phyloP scores from a whole-genome alignment of 2,113 vertebrate species.

The Spea bombifrons region DNA sequence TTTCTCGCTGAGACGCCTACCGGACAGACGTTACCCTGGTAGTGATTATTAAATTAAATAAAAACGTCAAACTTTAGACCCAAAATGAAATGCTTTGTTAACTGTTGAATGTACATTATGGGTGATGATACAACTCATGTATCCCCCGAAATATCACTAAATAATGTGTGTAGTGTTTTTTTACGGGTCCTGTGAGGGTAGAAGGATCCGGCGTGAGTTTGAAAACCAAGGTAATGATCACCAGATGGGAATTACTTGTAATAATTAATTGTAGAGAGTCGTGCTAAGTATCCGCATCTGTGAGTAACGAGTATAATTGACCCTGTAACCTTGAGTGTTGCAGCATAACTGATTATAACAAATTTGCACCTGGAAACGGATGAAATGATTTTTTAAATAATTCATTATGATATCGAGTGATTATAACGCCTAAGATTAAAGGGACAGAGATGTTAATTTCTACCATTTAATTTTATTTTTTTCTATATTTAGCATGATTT shows the following conservation, averaged over 20 bases:
- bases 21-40: not conserved
- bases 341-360: conserved; percentile 5
- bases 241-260: conserved; percentile 46
- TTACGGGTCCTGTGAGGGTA: conserved; percentile 5
- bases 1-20: not conserved
- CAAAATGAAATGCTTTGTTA: not conserved
- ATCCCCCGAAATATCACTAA: too few species aligned
- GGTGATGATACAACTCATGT: too few species aligned
- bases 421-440: not conserved
- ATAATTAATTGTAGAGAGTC: conserved; percentile 41
- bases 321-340: conserved; percentile 37
- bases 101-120: not conserved
- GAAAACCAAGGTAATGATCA: conserved; percentile 33
- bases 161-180: not conserved
- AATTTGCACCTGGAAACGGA: conserved; percentile 22
- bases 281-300: conserved; percentile 44
- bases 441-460: not conserved
- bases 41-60: not conserved
- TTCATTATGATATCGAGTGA: not conserved
- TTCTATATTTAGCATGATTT: too few species aligned
- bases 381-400: conserved; percentile 25
- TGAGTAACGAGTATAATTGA: conserved; percentile 40
- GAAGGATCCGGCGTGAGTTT: conserved; percentile 13
- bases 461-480: not conserved
- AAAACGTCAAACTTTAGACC: not conserved